Conservation (phyloP, 1,140 invertebrate species). For the Periplaneta americana region DNA sequence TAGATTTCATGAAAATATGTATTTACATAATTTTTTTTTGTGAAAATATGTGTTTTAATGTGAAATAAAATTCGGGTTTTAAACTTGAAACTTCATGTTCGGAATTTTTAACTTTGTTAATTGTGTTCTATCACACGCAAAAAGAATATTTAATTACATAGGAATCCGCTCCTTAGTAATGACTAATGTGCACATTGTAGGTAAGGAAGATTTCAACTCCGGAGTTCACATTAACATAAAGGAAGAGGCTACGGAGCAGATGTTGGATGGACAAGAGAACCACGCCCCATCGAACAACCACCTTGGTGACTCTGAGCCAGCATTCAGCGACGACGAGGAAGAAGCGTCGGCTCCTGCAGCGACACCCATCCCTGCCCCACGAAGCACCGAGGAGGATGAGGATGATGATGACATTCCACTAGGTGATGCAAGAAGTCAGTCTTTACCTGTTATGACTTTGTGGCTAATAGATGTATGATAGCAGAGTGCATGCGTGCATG, state of each 20-base stretch:
- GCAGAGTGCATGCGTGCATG: too few species aligned
- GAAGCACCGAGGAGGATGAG: conserved; percentile 43
- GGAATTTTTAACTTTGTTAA: too few species aligned
- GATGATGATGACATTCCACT: conserved; percentile 84
- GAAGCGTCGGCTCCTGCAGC: conserved; percentile 36
- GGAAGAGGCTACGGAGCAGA: conserved; percentile 25
- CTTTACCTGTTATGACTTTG: not conserved
- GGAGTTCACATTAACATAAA: not conserved
- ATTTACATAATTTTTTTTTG: too few species aligned
- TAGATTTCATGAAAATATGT: too few species aligned
- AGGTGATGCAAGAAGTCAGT: conserved; percentile 40
- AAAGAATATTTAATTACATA: too few species aligned
- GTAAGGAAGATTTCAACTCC: not conserved
- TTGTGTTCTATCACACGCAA: too few species aligned
- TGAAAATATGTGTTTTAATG: too few species aligned
- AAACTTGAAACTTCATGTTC: too few species aligned
- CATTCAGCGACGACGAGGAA: conserved; percentile 77
- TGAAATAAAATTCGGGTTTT: too few species aligned
- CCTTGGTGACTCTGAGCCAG: conserved; percentile 53
- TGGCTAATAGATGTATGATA: too few species aligned
- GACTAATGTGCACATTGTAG: too few species aligned
- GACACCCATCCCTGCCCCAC: not conserved
- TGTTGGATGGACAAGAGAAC: conserved; percentile 26
- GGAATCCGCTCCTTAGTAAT: too few species aligned
- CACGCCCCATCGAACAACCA: conserved; percentile 32